These are phyloP conservation scores for Sparus aurata DNA, from an alignment of 2,797 vertebrate species.

Conservation along the genomic window DNA sequence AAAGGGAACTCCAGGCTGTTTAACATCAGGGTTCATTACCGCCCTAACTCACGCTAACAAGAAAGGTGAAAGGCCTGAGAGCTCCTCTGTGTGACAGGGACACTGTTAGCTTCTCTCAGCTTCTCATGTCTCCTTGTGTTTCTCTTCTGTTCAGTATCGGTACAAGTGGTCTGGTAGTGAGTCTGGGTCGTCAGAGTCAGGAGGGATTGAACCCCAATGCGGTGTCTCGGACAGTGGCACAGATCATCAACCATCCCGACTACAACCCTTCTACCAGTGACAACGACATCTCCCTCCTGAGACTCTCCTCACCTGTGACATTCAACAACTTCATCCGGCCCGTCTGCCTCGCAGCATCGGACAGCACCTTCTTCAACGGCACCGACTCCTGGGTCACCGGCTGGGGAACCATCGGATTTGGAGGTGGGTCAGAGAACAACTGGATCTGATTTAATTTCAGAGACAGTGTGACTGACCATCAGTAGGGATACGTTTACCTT, in stretches of 20 bases:
- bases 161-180: rapidly evolving
- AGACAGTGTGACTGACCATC: background rate
- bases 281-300: constrained; percentile 73
- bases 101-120: background rate
- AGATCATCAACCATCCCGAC: too few species aligned
- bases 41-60: too few species aligned
- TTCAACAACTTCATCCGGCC: constrained; percentile 61
- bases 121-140: background rate
- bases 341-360: constrained; percentile 62
- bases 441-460: background rate
- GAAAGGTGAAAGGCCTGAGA: too few species aligned
- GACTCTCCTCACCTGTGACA: constrained; percentile 45
- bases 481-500: too few species aligned
- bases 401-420: constrained; percentile 41
- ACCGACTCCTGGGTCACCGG: constrained; percentile 70
- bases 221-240: too few species aligned
- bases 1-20: too few species aligned
- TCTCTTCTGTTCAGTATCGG: rapidly evolving
- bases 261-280: rapidly evolving
- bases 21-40: too few species aligned
- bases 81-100: too few species aligned
- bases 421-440: constrained; percentile 37
- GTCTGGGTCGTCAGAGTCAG: constrained; percentile 56
- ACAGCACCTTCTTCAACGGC: constrained; percentile 50
- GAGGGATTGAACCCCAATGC: constrained; percentile 18